These are phyloP conservation scores for Caenorhabditis auriculariae DNA, from an alignment of 2,888 invertebrate species.

Conservation along the genomic window DNA sequence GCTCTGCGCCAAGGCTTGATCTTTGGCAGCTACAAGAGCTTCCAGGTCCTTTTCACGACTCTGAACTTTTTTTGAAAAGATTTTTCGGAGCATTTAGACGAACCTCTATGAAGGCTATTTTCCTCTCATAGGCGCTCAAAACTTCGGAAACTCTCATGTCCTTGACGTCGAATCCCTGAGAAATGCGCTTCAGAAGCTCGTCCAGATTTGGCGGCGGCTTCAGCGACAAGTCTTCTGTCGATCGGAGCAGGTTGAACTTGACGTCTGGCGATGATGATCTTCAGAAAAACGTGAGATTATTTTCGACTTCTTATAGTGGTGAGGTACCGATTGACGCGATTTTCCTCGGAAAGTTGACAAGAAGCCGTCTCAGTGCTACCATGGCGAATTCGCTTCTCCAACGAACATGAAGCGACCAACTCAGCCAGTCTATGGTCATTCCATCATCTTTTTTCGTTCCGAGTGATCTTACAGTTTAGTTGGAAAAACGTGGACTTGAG, in stretches of 20 bases:
- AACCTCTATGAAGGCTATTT: conserved; percentile 41
- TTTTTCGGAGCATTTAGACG: neutral
- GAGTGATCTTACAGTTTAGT: conserved; percentile 51
- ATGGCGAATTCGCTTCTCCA: no score
- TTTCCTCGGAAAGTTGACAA: no score
- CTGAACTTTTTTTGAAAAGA: neutral
- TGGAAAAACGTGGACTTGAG: conserved; percentile 64
- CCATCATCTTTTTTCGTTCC: neutral
- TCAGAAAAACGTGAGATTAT: neutral
- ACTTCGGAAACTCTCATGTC: conserved; percentile 47
- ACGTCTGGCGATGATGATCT: neutral
- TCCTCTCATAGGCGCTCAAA: conserved; percentile 46
- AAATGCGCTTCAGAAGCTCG: conserved; percentile 20
- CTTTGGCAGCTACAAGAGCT: conserved; percentile 64
- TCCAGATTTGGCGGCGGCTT: conserved; percentile 8
- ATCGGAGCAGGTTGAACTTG: neutral
- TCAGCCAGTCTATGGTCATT: conserved; percentile 38
- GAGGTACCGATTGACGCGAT: no score
- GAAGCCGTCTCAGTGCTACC: no score
- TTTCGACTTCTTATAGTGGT: no score
- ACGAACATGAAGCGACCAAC: conserved; percentile 41
- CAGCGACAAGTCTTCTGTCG: no score
- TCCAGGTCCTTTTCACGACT: conserved; percentile 63
- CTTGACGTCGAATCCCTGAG: conserved; percentile 31
- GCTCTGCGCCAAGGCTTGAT: conserved; percentile 64